Evolutionary conservation across 2,113 vertebrate genomes (phyloP).

Genomic region (Brienomyrus brachyistius): DNA sequence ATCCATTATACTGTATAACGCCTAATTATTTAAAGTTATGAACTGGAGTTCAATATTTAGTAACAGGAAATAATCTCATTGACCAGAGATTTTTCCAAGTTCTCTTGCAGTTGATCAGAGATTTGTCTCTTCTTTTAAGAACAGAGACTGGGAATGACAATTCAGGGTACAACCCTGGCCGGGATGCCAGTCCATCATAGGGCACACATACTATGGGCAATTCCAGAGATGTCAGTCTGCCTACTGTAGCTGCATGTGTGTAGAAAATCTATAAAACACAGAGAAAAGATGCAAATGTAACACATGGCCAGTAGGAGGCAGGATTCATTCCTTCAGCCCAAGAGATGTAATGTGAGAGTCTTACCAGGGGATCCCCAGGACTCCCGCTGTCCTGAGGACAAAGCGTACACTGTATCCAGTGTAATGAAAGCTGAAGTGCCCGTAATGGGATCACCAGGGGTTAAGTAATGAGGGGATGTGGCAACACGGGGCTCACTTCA

Average conservation of each 20-base stretch:
- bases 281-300: neutral
- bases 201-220: neutral
- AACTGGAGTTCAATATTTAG: neutral
- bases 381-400: neutral
- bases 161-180: neutral
- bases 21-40: neutral
- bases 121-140: neutral
- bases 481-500: neutral
- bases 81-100: neutral
- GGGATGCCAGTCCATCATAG: neutral
- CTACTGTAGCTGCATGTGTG: neutral
- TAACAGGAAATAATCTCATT: neutral
- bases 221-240: neutral
- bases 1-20: neutral
- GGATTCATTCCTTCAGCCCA: neutral
- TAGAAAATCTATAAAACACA: neutral
- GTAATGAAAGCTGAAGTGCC: neutral
- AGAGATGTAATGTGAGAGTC: neutral
- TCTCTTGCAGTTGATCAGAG: neutral
- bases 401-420: neutral
- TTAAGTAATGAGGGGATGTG: neutral
- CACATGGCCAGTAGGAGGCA: neutral
- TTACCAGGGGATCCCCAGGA: neutral
- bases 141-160: neutral
- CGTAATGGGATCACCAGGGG: conserved; percentile 13